Evolutionary conservation across 2,113 vertebrate genomes (phyloP).

Genomic region (Cathartes aura): DNA sequence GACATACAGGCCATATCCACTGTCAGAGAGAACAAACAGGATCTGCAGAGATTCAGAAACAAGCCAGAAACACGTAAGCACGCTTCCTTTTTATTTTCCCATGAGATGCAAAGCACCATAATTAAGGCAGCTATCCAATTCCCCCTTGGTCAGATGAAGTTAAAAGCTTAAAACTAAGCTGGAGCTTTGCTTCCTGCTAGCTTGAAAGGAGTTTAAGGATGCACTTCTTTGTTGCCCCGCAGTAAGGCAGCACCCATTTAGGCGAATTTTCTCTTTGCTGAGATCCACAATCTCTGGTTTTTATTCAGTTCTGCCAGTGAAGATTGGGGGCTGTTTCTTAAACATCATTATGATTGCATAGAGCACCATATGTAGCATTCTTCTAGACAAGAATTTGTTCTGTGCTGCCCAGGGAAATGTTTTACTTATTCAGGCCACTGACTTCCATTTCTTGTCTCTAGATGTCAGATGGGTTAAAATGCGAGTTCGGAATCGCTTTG

Average conservation of each 20-base stretch:
- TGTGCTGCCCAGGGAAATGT: neutral
- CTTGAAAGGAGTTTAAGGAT: neutral
- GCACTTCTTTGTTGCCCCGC: neutral
- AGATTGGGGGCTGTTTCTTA: neutral
- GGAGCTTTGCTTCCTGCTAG: neutral
- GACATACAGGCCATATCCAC: conserved; percentile 78
- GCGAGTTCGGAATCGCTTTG: conserved; percentile 68
- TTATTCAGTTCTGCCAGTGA: neutral
- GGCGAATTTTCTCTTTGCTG: neutral
- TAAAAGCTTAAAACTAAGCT: neutral
- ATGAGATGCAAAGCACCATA: neutral
- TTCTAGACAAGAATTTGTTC: neutral
- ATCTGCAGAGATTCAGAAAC: conserved; percentile 68
- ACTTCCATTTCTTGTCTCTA: conserved; percentile 47
- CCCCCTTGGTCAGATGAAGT: neutral
- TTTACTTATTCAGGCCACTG: neutral
- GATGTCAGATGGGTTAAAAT: conserved; percentile 66
- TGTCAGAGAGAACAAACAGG: conserved; percentile 72
- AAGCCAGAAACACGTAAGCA: conserved; percentile 77
- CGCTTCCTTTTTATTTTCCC: neutral
- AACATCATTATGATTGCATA: neutral
- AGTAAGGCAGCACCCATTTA: neutral
- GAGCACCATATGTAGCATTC: neutral
- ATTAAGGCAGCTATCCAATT: neutral
- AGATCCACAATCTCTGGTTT: neutral